Percentiles rank a stretch among this genome's conserved stretches.
These are phyloP conservation scores for Solea solea DNA, from an alignment of 2,113 vertebrate genomes.

Conservation along the genomic window DNA sequence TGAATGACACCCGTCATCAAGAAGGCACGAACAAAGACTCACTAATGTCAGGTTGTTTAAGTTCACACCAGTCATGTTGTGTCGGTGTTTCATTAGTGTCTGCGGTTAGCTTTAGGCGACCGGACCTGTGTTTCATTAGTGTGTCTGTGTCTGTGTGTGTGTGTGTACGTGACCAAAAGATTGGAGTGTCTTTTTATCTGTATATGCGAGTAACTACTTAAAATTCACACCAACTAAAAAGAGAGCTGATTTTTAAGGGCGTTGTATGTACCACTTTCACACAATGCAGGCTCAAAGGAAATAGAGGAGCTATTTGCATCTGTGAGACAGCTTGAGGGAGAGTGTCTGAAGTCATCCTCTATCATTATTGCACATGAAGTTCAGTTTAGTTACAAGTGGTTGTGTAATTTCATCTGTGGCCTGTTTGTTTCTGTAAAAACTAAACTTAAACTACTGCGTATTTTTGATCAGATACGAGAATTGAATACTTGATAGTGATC, in stretches of 20 bases:
- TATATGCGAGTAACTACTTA: neutral
- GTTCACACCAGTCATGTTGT: conserved; percentile 1
- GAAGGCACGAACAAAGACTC: conserved; percentile 41
- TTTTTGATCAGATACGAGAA: too few species aligned
- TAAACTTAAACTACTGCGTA: too few species aligned
- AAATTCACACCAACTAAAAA: neutral
- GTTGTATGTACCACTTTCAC: neutral
- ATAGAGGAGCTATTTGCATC: neutral
- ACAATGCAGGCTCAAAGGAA: conserved; percentile 18
- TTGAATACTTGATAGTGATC: too few species aligned
- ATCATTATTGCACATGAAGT: too few species aligned
- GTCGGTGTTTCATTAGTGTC: neutral
- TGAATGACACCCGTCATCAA: conserved; percentile 60
- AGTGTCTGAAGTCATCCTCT: neutral
- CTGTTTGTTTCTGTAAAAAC: too few species aligned
- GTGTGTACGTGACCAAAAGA: neutral
- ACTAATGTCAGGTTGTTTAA: conserved; percentile 16
- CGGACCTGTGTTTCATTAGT: too few species aligned
- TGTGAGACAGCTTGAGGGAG: conserved; percentile 4
- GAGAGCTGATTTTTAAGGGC: neutral
- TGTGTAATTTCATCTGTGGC: neutral
- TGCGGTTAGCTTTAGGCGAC: neutral
- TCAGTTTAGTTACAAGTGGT: neutral
- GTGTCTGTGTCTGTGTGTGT: neutral
- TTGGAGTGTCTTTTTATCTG: neutral